These are phyloP conservation scores for Alitta virens DNA, from an alignment of 2,888 invertebrate species.

Conservation along the genomic window DNA sequence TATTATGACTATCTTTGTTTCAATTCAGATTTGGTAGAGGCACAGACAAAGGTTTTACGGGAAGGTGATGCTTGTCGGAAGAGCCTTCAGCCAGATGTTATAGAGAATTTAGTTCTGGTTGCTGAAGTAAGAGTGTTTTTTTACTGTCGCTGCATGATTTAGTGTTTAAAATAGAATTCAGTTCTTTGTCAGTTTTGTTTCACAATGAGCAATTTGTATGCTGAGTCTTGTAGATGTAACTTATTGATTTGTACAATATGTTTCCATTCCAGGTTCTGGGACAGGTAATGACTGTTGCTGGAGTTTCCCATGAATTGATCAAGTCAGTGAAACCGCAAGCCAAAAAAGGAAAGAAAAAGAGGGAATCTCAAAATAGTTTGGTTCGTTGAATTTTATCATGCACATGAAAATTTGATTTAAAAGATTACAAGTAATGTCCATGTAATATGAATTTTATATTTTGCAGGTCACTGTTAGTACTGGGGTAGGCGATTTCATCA, in stretches of 20 bases:
- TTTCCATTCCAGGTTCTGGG: slow-evolving; percentile 62
- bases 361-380: slow-evolving; percentile 32
- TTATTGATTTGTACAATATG: not conserved
- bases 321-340: slow-evolving; percentile 54
- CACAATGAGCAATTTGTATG: too few relatives aligned
- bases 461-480: too few relatives aligned
- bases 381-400: too few relatives aligned
- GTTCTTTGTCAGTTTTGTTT: too few relatives aligned
- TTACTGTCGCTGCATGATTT: not conserved
- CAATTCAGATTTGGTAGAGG: not conserved
- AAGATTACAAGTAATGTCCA: too few relatives aligned
- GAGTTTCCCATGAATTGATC: slow-evolving; percentile 42
- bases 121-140: slow-evolving; percentile 8
- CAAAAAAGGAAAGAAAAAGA: slow-evolving; percentile 66
- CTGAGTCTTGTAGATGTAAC: not conserved
- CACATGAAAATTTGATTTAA: too few relatives aligned
- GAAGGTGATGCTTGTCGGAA: not conserved
- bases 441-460: too few relatives aligned
- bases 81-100: slow-evolving; percentile 5
- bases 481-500: too few relatives aligned
- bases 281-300: slow-evolving; percentile 37
- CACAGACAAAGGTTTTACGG: not conserved
- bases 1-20: not conserved
- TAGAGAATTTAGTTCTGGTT: slow-evolving; percentile 6
- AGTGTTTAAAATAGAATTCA: too few relatives aligned